Base-by-base conservation (phyloP, 2,113 vertebrate genomes). In the Cyprinodon tularosa region DNA sequence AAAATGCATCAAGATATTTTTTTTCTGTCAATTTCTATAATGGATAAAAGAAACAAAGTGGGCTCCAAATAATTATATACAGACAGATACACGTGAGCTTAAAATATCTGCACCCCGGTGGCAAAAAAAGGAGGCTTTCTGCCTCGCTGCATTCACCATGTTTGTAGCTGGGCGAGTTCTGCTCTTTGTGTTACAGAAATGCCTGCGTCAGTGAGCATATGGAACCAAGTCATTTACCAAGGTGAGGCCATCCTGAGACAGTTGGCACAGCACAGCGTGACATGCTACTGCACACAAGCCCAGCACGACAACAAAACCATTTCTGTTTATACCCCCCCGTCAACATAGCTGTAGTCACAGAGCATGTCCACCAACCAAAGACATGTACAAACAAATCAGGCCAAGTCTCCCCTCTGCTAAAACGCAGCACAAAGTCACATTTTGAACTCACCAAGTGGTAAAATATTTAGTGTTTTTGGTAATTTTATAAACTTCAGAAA, bases 131-230 rank as follows among this genome's bases (percentile, higher is more conserved):
- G 36, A 40, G 62, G 38, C 64, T 39, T 38, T 66, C 79, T 73
- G 85, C 71, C 71, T 74, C 20, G 15, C 48, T 73, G 71, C 45
- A 29, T 39, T 48, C 11, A 1, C 40, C 63, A 60, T 45, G 72
- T 72, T 68, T 81, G 62, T 62, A 80, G n/a, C 72, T 61, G 48
- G 76, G 80, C n/a, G 39, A 66, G 38, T 73, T 82, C 48, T 72
- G 69, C 42, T 76, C n/a, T 75, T 84, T 68, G 7, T 80, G 68
- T 71, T 80, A 62, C n/a, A 69, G 42, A 86, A 82, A 83, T 66
- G 71, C 75, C 76, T 79, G 76, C 71, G 80, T 86, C 70, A 89
- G 76, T 86, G 37, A 86, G 83, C 81, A 90, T 88, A 91, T 82
- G 83, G 86, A 88, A 78, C 47, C 60, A 47, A 79, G 82, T 88